Conservation (phyloP, 2,113 vertebrate genomes). For the Pangasianodon gigas region DNA sequence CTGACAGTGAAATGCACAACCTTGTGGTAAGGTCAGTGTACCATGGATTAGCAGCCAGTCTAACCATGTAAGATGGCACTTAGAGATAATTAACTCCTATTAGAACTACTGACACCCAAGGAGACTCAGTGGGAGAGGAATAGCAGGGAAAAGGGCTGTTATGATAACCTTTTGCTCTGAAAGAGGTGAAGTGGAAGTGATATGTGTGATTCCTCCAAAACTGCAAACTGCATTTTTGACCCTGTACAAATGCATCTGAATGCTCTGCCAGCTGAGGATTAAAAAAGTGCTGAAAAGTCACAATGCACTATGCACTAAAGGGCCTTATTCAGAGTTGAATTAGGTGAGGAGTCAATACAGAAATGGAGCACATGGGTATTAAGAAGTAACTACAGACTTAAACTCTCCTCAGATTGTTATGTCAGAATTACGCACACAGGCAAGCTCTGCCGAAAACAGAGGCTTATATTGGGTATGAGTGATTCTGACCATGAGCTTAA, state of each 20-base stretch:
- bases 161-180: conserved; percentile 37
- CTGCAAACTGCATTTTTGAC: conserved; percentile 8
- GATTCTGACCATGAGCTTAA: neutral
- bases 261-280: neutral
- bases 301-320: neutral
- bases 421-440: neutral
- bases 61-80: conserved; percentile 50
- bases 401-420: neutral
- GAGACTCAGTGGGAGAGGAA: conserved; percentile 37
- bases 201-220: conserved; percentile 26
- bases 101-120: conserved; percentile 44
- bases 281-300: conserved; percentile 17
- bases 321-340: neutral
- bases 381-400: neutral
- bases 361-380: neutral
- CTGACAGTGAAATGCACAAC: conserved; percentile 44
- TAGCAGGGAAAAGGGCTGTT: conserved; percentile 36
- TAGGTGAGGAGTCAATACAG: neutral
- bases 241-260: neutral
- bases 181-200: conserved; percentile 19
- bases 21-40: conserved; percentile 44
- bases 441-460: neutral
- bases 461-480: neutral
- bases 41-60: conserved; percentile 49
- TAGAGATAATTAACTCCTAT: conserved; percentile 55